Evolutionary conservation across 1,140 invertebrate genomes (phyloP), one percentile per base, ranked within the genome.

Genomic region (Epicauta chinensis): DNA sequence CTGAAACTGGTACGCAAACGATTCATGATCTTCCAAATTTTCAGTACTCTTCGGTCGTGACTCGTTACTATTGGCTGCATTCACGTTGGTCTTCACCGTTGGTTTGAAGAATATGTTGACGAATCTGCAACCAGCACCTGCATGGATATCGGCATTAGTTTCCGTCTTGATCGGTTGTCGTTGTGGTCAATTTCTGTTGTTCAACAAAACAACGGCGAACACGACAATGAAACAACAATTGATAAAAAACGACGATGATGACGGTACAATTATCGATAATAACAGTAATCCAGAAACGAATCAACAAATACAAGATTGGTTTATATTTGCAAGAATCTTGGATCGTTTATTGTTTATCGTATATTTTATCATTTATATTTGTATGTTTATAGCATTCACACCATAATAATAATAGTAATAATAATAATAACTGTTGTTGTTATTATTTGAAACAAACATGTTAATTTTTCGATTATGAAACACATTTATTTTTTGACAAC

Each of bases 21-120:
- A n/a, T n/a, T n/a, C n/a, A n/a, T n/a, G n/a, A 29, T 13, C n/a
- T 11, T 16, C 6, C 3, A 36, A 17, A n/a, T 29, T 68, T 65
- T 37, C 39, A 69, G 67, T 68, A 16, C 16, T 58, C 5, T 68
- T 58, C 29, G 51, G 58, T 12, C 56, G 67, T 32, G 66, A 69
- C 51, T 66, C 67, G 0, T 34, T 66, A 11, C 37, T 68, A 16
- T 36, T 69, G 23, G 43, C 60, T n/a, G 55, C 54, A 2, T 50
- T 67, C 34, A 51, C 54, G 7, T 45, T 69, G 9, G 16, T 67
- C 3, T 51, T 62, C 3, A 69, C 60, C 10, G 36, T 67, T 13
- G 36, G 64, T 16, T 40, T 63, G 14, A 62, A 56, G 42, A 58
- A 42, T 17, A 48, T 68, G 17, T 59, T 59, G 40, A 30, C 51